Conservation (phyloP, 2,888 invertebrate species). For the Trissoscelio sp. region DNA sequence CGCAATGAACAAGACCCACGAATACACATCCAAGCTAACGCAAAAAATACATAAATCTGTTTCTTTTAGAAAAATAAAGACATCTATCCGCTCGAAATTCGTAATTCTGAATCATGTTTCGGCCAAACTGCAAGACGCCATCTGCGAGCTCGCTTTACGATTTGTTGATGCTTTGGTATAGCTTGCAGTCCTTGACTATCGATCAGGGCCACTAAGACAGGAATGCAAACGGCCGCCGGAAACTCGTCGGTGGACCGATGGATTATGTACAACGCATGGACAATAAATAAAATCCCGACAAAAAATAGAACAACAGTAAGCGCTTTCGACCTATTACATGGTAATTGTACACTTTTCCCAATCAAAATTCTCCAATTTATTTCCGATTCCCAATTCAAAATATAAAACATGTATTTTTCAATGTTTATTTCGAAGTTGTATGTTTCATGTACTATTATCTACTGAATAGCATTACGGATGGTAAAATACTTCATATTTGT, state of each 20-base stretch:
- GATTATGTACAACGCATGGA: constrained; percentile 63
- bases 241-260: constrained; percentile 7
- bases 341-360: too few relatives aligned
- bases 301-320: constrained; percentile 50
- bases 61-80: constrained; percentile 68
- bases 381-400: too few relatives aligned
- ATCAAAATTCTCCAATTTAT: too few relatives aligned
- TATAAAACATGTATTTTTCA: too few relatives aligned
- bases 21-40: constrained; percentile 66
- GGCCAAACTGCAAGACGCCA: constrained; percentile 52
- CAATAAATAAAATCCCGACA: constrained; percentile 67
- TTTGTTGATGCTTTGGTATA: constrained; percentile 65
- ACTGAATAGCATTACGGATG: too few relatives aligned
- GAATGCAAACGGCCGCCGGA: constrained; percentile 55
- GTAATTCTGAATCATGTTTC: constrained; percentile 37
- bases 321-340: constrained; percentile 53
- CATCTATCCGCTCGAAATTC: constrained; percentile 61
- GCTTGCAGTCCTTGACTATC: constrained; percentile 61
- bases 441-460: too few relatives aligned
- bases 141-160: constrained; percentile 11
- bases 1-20: constrained; percentile 53
- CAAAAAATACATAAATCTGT: constrained; percentile 66
- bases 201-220: constrained; percentile 55
- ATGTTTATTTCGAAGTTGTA: too few relatives aligned
- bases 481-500: too few relatives aligned